These are phyloP conservation scores for Heliconius hortense DNA, from an alignment of 2,888 invertebrate species.

Conservation along the genomic window DNA sequence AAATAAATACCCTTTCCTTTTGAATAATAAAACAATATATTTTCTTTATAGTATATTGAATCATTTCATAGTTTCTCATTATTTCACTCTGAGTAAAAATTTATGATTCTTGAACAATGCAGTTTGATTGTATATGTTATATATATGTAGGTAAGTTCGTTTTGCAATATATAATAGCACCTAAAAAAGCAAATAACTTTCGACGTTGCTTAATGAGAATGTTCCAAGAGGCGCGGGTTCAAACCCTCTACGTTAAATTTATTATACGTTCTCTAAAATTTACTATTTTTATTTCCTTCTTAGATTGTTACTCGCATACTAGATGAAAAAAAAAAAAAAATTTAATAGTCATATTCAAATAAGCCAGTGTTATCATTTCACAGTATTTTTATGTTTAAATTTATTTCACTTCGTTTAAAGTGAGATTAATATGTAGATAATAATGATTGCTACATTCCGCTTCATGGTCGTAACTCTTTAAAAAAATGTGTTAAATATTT, in stretches of 20 bases:
- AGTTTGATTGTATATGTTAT: no score
- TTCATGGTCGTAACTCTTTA: not conserved
- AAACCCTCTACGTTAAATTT: no score
- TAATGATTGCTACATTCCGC: not conserved
- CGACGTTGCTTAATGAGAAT: no score
- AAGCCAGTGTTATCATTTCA: not conserved
- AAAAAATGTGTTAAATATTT: constrained; percentile 4
- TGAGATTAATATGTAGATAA: constrained; percentile 9
- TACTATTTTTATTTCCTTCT: no score
- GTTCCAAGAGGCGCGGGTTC: no score
- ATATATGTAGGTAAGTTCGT: no score
- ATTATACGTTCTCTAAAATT: no score
- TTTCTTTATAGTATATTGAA: not conserved
- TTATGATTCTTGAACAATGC: not conserved
- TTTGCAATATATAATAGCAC: no score
- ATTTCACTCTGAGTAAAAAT: not conserved
- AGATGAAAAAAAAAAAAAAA: no score
- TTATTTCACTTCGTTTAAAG: not conserved
- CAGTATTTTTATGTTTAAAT: not conserved
- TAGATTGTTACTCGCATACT: no score
- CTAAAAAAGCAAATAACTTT: no score
- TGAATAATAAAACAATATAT: not conserved
- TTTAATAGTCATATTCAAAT: not conserved
- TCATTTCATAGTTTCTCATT: not conserved
- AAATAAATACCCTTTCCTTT: not conserved